phyloP scores from a whole-genome alignment of 2,113 vertebrate species.

The Macaca mulatta region DNA sequence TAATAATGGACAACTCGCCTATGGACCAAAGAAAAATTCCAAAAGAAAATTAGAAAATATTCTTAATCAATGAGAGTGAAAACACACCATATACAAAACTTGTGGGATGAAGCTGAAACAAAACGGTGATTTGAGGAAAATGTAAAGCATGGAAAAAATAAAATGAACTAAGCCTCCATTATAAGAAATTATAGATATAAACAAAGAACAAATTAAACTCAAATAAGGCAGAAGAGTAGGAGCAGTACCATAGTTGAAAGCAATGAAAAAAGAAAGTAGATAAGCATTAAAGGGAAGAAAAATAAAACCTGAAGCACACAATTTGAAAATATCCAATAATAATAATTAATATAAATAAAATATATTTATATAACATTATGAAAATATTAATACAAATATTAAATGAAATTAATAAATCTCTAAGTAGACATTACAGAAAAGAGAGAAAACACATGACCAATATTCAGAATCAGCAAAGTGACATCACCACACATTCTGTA shows the following conservation, averaged over 20 bases:
- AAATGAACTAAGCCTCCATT: neutral
- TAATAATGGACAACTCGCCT: neutral
- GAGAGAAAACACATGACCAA: neutral
- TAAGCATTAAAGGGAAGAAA: neutral
- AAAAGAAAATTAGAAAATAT: neutral
- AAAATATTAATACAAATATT: neutral
- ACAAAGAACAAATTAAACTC: neutral
- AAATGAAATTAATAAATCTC: neutral
- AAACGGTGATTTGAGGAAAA: neutral
- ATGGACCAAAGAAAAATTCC: neutral
- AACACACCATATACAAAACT: neutral
- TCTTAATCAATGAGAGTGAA: neutral
- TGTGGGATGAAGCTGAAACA: neutral
- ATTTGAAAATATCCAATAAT: neutral
- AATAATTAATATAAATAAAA: neutral
- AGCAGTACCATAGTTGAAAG: neutral
- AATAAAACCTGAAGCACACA: too few relatives aligned
- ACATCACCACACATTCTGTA: neutral
- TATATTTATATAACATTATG: neutral
- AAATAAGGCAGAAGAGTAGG: neutral
- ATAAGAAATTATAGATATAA: neutral
- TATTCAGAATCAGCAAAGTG: neutral
- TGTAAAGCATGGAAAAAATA: neutral
- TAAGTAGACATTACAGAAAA: neutral
- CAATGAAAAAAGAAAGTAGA: neutral